Conservation (phyloP, 2,888 invertebrate genomes). For the Drosophila paranaensis region DNA sequence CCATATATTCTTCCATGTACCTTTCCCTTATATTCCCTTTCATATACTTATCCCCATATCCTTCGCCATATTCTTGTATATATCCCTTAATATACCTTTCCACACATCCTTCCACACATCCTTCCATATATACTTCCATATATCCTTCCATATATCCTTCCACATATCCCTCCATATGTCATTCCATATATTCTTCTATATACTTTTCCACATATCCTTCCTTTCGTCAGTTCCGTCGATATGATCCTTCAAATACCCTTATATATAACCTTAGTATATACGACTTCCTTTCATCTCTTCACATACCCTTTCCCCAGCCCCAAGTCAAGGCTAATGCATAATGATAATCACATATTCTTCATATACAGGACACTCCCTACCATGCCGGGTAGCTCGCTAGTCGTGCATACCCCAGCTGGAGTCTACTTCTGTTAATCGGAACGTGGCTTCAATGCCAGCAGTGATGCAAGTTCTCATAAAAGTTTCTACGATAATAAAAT, state of each 20-base stretch:
- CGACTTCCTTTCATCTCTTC: too few relatives aligned
- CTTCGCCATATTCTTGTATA: too few relatives aligned
- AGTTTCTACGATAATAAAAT: slow-evolving; percentile 1
- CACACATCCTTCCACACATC: too few relatives aligned
- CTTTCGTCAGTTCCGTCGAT: neutral
- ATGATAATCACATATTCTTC: too few relatives aligned
- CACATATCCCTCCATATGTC: too few relatives aligned
- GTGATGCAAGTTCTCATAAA: slow-evolving; percentile 3
- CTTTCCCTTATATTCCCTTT: neutral
- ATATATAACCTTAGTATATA: too few relatives aligned
- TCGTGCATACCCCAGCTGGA: neutral
- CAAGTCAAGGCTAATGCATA: too few relatives aligned
- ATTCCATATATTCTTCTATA: too few relatives aligned
- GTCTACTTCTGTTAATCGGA: neutral
- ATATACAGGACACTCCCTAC: neutral
- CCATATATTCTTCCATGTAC: too few relatives aligned
- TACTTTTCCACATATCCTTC: neutral
- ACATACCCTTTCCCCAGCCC: too few relatives aligned
- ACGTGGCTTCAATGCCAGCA: neutral
- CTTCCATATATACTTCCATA: neutral
- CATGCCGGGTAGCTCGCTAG: neutral
- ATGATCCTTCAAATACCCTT: neutral
- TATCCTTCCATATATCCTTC: neutral
- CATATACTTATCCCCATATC: neutral
- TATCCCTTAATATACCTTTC: too few relatives aligned